Percentiles rank a stretch among this genome's conserved stretches.
These are phyloP conservation scores for Pseudanteris insignis DNA, from an alignment of 2,888 invertebrate genomes.

Conservation along the genomic window DNA sequence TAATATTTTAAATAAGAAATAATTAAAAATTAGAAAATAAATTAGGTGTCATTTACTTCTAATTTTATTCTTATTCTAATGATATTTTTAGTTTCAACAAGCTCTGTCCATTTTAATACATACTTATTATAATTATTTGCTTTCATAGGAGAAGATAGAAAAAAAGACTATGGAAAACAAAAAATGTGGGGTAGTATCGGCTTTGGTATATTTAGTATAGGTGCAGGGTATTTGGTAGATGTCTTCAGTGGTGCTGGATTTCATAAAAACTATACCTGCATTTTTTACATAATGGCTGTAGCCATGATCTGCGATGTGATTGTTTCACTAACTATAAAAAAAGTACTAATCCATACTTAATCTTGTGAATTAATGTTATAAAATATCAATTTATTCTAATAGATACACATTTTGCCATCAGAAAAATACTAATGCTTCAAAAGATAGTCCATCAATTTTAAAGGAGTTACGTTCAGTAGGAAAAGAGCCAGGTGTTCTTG, in stretches of 20 bases:
- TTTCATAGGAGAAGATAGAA: constrained; percentile 71
- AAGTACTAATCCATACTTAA: too few relatives aligned
- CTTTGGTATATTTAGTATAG: constrained; percentile 81
- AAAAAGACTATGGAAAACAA: constrained; percentile 85
- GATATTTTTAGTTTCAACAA: too few relatives aligned
- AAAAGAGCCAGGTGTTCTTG: constrained; percentile 67
- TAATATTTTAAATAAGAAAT: too few relatives aligned
- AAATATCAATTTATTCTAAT: too few relatives aligned
- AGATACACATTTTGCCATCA: constrained; percentile 48
- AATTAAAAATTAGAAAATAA: too few relatives aligned
- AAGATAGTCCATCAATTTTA: constrained; percentile 56
- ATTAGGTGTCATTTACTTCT: too few relatives aligned
- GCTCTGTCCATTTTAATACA: too few relatives aligned
- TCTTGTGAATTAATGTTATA: too few relatives aligned
- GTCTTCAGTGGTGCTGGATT: constrained; percentile 73
- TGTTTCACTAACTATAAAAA: constrained; percentile 73
- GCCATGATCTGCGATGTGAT: constrained; percentile 75
- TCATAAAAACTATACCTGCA: constrained; percentile 80
- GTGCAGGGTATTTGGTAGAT: constrained; percentile 83
- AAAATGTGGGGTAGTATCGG: constrained; percentile 89
- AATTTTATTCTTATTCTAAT: too few relatives aligned
- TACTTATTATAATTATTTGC: too few relatives aligned
- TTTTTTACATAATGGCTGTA: constrained; percentile 79
- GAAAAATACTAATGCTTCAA: constrained; percentile 48
- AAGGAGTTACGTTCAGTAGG: constrained; percentile 55